phyloP scores from a whole-genome alignment of 2,113 vertebrate genomes.

The Hippopotamus amphibius region DNA sequence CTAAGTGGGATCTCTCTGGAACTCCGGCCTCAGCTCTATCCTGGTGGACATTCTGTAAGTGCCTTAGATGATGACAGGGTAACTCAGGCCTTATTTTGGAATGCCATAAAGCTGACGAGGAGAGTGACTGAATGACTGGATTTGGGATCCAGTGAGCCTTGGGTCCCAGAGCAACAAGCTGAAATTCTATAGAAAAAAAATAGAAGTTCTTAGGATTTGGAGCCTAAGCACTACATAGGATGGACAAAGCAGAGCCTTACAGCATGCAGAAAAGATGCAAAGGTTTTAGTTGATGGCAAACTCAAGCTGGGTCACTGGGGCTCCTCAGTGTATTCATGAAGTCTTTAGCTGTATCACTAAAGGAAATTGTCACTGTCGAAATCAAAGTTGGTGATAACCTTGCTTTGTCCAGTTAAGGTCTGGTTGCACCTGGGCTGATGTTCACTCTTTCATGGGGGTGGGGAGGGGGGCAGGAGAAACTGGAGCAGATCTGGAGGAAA shows the following conservation, averaged over 20 bases:
- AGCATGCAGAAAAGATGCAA: neutral
- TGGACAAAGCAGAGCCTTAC: neutral
- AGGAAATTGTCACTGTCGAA: neutral
- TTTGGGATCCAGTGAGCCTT: neutral
- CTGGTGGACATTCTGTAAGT: neutral
- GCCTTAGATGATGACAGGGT: neutral
- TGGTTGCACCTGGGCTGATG: neutral
- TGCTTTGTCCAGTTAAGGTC: neutral
- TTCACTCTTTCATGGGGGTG: neutral
- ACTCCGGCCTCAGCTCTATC: neutral
- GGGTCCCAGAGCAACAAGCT: neutral
- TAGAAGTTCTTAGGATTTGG: neutral
- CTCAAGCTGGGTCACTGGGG: neutral
- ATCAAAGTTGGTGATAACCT: neutral
- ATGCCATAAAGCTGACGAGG: neutral
- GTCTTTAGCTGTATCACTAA: neutral
- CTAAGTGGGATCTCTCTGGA: too few relatives aligned
- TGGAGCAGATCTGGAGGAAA: neutral
- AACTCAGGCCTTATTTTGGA: neutral
- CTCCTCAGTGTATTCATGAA: neutral
- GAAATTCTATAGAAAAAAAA: neutral
- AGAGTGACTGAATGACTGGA: neutral
- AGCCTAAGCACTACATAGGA: neutral
- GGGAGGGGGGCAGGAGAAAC: neutral
- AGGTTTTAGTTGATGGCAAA: neutral